Conservation (phyloP, 2,797 vertebrate genomes). For the Sebastes iracundus region DNA sequence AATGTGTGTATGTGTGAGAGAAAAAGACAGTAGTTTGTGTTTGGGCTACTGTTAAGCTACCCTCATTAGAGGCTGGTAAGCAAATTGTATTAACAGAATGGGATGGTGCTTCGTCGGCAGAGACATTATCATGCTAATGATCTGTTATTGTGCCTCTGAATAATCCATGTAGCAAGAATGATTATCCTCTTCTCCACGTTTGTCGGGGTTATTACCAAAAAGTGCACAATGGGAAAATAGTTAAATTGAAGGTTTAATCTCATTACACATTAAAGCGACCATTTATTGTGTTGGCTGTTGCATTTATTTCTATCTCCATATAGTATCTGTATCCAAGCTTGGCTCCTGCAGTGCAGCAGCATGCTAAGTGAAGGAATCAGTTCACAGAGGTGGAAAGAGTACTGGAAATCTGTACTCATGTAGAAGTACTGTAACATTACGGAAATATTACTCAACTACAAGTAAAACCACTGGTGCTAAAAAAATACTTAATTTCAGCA, state of each 20-base stretch:
- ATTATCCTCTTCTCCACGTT: conserved; percentile 1
- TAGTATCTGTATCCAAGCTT: background rate
- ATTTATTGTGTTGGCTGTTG: background rate
- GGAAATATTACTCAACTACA: no score
- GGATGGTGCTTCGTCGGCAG: background rate
- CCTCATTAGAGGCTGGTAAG: conserved; percentile 8
- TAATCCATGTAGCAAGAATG: conserved; percentile 12
- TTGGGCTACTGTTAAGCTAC: background rate
- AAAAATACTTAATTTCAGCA: no score
- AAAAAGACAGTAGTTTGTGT: background rate
- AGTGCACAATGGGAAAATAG: background rate
- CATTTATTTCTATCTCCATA: background rate
- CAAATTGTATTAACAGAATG: conserved; percentile 22
- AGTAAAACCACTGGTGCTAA: no score
- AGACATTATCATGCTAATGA: conserved; percentile 34
- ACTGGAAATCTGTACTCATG: no score
- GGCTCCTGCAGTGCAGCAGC: background rate
- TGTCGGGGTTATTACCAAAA: conserved; percentile 13
- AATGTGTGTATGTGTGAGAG: background rate
- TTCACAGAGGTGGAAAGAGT: background rate
- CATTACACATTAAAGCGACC: background rate
- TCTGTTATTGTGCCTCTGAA: conserved; percentile 21
- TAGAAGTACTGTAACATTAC: no score
- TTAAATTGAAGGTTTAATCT: conserved; percentile 17
- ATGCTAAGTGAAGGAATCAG: background rate